Conservation (phyloP, 2,888 invertebrate genomes). For the Euphydryas editha region DNA sequence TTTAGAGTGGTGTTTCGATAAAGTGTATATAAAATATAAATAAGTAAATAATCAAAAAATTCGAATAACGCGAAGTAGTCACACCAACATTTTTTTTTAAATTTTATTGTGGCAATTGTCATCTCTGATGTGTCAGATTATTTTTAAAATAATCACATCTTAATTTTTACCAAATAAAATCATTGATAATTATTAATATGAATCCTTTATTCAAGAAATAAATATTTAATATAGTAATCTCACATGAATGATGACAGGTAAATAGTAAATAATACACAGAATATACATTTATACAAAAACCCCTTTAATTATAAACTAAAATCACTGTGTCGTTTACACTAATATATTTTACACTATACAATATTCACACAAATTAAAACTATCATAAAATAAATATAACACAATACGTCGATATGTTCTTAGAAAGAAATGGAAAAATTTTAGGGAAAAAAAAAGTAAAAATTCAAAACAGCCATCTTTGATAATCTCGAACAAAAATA, state of each 20-base stretch:
- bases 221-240: too few relatives aligned
- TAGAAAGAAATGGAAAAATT: constrained; percentile 11
- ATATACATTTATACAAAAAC: constrained; percentile 20
- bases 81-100: too few relatives aligned
- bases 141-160: too few relatives aligned
- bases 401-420: constrained; percentile 2
- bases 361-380: constrained; percentile 23
- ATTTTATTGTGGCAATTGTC: too few relatives aligned
- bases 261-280: constrained; percentile 13
- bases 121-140: too few relatives aligned
- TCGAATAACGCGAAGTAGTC: too few relatives aligned
- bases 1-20: too few relatives aligned
- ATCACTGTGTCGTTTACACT: constrained; percentile 19
- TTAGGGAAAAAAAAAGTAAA: constrained; percentile 1
- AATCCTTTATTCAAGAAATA: too few relatives aligned
- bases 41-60: too few relatives aligned
- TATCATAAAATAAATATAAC: constrained; percentile 9
- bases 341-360: constrained; percentile 32
- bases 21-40: too few relatives aligned
- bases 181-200: too few relatives aligned
- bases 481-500: constrained; percentile 21
- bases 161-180: too few relatives aligned
- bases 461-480: constrained; percentile 27
- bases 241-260: not conserved
- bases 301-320: constrained; percentile 34